Evolutionary conservation across 2,113 vertebrate species (phyloP).

Genomic region (Thunnus maccoyii): DNA sequence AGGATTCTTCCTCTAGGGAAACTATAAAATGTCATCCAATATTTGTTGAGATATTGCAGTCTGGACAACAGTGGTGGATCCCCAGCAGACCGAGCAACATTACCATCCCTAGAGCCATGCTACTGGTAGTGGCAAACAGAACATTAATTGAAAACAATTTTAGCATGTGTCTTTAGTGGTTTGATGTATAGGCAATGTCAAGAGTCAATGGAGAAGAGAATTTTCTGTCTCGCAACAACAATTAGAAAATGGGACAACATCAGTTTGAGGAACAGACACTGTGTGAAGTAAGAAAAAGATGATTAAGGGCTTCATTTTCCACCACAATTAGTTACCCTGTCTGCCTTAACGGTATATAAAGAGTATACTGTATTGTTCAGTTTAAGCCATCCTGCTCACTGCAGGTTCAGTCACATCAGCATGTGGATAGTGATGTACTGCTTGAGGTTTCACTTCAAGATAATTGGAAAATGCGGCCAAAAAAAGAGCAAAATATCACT

Average conservation of each 20-base stretch:
- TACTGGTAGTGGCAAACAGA: too few species aligned
- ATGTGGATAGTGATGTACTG: not conserved
- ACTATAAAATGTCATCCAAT: too few species aligned
- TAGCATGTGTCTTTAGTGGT: too few species aligned
- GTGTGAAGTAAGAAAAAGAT: not conserved
- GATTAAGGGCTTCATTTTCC: not conserved
- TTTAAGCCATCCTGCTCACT: not conserved
- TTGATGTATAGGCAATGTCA: too few species aligned
- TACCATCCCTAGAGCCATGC: too few species aligned
- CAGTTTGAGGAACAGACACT: not conserved
- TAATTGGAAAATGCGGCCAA: not conserved
- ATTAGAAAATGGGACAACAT: conserved; percentile 9
- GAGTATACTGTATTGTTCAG: not conserved
- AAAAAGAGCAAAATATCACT: not conserved
- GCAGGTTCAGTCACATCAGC: not conserved
- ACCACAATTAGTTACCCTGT: conserved; percentile 4
- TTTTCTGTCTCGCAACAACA: not conserved
- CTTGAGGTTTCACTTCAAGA: not conserved
- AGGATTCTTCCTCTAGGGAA: too few species aligned
- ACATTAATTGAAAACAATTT: too few species aligned
- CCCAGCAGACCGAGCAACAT: too few species aligned
- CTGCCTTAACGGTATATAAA: not conserved
- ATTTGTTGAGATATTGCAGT: too few species aligned
- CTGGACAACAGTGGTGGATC: too few species aligned
- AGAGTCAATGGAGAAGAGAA: too few species aligned